Evolutionary conservation across 2,113 vertebrate species (phyloP).

Genomic region (Ancistrus triradiatus): DNA sequence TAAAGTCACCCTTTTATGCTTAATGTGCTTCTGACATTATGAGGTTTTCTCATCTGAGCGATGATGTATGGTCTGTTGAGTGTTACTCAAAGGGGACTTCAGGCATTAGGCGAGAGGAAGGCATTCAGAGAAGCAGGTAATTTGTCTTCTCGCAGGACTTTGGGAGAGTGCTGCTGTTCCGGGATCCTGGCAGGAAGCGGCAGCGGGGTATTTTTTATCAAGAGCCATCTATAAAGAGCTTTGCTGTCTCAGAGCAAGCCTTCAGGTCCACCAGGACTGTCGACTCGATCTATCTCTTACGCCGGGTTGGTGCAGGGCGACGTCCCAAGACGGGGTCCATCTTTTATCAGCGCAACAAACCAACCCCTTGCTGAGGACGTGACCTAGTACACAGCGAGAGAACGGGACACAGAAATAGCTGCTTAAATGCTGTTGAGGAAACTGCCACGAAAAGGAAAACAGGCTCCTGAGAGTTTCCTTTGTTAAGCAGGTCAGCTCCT

Average conservation of each 20-base stretch:
- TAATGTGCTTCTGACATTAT: conserved; percentile 14
- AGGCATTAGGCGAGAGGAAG: conserved; percentile 8
- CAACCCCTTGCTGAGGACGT: conserved; percentile 5
- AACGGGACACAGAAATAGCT: background rate
- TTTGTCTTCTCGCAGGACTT: conserved; percentile 5
- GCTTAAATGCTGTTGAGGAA: background rate
- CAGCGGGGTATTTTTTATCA: too few species aligned
- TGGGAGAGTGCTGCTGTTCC: conserved; percentile 3
- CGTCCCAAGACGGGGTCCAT: background rate
- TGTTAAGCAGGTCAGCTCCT: conserved; percentile 6
- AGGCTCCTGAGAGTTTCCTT: background rate
- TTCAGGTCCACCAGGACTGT: background rate
- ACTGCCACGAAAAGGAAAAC: background rate
- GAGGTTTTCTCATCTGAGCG: conserved; percentile 15
- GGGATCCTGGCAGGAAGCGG: background rate
- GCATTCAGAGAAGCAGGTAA: conserved; percentile 8
- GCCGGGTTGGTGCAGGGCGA: background rate
- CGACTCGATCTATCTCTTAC: background rate
- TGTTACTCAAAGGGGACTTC: conserved; percentile 24
- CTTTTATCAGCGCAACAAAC: background rate
- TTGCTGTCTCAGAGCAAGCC: background rate
- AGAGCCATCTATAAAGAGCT: conserved; percentile 8
- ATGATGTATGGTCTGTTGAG: conserved; percentile 17
- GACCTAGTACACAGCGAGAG: conserved; percentile 7
- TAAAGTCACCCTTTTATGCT: conserved; percentile 4